These are phyloP conservation scores for Tipula unca DNA, from an alignment of 2,888 invertebrate genomes.

Conservation along the genomic window DNA sequence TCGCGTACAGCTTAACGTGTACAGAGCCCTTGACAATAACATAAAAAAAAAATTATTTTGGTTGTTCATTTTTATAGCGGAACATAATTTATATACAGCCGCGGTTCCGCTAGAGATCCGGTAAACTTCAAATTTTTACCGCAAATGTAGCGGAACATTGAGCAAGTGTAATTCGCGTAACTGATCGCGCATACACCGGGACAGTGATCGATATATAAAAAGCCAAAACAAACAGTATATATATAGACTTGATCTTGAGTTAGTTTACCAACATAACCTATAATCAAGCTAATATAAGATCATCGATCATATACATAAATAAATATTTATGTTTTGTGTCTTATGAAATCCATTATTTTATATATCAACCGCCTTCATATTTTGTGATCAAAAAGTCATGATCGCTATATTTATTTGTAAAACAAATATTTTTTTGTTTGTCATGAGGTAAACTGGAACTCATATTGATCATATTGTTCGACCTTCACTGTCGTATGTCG, in stretches of 20 bases:
- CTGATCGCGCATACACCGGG: background rate
- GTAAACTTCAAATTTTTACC: background rate
- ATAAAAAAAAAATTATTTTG: too few species aligned
- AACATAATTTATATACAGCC: background rate
- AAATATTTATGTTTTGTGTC: background rate
- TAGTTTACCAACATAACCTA: background rate
- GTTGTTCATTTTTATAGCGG: background rate
- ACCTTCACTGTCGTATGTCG: background rate
- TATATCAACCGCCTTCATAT: too few species aligned
- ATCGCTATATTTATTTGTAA: background rate
- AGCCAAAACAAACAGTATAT: background rate
- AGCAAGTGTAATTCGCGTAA: background rate
- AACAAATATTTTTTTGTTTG: background rate
- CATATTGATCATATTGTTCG: background rate
- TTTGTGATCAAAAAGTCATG: background rate
- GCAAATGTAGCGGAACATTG: background rate
- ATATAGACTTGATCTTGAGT: background rate
- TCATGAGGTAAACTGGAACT: background rate
- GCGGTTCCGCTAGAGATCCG: background rate
- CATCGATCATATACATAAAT: background rate
- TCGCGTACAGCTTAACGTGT: background rate
- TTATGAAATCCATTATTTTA: background rate
- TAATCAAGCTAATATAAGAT: background rate
- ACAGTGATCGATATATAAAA: too few species aligned
- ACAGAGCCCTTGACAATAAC: background rate